Percentiles rank a stretch among this genome's conserved stretches.
Evolutionary conservation across 2,888 invertebrate species (phyloP).

Genomic region (Eilema griseolum): DNA sequence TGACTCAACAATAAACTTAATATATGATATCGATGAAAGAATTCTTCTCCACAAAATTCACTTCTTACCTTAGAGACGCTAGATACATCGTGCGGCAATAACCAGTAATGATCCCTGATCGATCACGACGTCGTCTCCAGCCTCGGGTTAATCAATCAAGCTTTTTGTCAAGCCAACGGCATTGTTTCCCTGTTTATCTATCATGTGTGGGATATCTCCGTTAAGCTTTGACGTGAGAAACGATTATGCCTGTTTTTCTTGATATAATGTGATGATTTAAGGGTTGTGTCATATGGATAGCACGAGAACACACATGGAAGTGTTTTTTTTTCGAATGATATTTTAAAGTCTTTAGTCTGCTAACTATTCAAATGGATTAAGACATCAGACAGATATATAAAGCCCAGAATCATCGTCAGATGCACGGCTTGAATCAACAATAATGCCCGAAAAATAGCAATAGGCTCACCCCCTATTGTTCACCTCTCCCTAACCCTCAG

Average conservation of each 20-base stretch:
- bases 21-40: no score
- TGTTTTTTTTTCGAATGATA: no score
- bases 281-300: neutral
- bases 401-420: no score
- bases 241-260: slow-evolving; percentile 30
- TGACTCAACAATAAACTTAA: no score
- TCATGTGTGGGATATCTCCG: slow-evolving; percentile 29
- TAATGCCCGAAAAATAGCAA: no score
- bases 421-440: no score
- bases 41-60: neutral
- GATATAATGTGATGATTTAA: slow-evolving; percentile 13
- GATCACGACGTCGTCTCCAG: slow-evolving; percentile 54
- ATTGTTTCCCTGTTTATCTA: slow-evolving; percentile 55
- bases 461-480: no score
- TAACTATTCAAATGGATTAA: no score
- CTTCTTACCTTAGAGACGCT: slow-evolving; percentile 26
- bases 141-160: slow-evolving; percentile 61
- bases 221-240: slow-evolving; percentile 45
- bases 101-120: slow-evolving; percentile 55
- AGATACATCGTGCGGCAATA: slow-evolving; percentile 54
- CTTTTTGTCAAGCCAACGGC: slow-evolving; percentile 59
- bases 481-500: no score
- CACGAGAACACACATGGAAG: no score
- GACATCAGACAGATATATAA: no score
- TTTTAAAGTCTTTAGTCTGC: no score